Conservation (phyloP, 2,797 vertebrate species). For the Aythya fuligula region DNA sequence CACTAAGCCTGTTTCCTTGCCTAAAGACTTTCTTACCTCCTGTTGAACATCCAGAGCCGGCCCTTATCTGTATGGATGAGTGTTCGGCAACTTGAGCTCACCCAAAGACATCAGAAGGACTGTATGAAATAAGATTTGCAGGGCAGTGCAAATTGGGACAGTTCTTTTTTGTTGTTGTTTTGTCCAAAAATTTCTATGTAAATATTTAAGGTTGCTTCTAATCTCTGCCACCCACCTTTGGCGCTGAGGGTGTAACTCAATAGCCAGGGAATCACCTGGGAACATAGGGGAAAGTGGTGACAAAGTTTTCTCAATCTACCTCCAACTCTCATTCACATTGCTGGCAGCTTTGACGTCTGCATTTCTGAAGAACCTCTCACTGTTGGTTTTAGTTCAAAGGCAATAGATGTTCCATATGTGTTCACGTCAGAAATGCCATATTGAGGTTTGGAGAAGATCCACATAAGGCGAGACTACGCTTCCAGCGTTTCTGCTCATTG, state of each 20-base stretch:
- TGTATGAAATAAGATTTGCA: background rate
- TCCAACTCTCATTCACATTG: background rate
- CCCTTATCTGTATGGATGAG: background rate
- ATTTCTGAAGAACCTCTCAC: background rate
- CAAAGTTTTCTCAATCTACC: background rate
- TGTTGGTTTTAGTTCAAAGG: background rate
- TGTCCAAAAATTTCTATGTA: background rate
- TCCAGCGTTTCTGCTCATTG: background rate
- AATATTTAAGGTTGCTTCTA: background rate
- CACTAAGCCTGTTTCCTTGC: background rate
- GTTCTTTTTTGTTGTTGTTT: background rate
- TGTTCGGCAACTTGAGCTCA: background rate
- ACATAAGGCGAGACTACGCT: background rate
- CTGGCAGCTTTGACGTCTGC: background rate
- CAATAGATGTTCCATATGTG: background rate
- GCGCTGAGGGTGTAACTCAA: rapidly evolving
- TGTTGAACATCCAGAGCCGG: background rate
- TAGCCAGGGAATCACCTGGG: background rate
- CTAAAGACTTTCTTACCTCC: background rate
- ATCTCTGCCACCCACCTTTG: background rate
- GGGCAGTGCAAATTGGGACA: background rate
- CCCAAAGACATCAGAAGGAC: background rate
- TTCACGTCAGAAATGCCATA: background rate
- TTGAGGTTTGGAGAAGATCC: conserved; percentile 40
- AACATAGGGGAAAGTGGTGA: background rate